These are phyloP conservation scores for Periphyllus acericola DNA, from an alignment of 2,888 invertebrate genomes.

Conservation along the genomic window DNA sequence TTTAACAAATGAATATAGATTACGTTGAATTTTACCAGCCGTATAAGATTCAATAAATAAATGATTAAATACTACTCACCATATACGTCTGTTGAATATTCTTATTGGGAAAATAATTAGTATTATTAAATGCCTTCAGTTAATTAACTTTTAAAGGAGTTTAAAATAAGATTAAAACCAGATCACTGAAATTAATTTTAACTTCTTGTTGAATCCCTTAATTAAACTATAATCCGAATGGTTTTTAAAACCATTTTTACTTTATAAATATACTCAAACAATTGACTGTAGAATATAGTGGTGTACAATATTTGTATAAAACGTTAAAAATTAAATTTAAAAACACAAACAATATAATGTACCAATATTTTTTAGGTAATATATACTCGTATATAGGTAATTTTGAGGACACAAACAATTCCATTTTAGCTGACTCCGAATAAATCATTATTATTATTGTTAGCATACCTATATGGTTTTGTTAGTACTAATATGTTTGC, in stretches of 20 bases:
- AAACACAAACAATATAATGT: neutral
- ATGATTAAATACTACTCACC: neutral
- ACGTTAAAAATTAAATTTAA: neutral
- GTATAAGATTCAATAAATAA: neutral
- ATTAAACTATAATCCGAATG: neutral
- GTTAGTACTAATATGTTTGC: neutral
- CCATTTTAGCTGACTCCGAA: conserved; percentile 3
- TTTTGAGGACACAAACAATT: neutral
- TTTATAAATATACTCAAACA: neutral
- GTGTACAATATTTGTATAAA: neutral
- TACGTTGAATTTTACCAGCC: neutral
- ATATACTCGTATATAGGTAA: too few relatives aligned
- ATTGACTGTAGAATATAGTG: neutral
- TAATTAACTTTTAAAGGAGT: neutral
- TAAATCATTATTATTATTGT: conserved; percentile 4
- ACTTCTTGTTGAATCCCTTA: neutral
- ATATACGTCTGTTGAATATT: neutral
- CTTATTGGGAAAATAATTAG: neutral
- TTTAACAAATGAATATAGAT: neutral
- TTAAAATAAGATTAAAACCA: neutral
- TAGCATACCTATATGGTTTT: neutral
- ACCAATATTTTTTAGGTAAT: neutral
- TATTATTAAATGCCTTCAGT: neutral
- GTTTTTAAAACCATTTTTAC: neutral
- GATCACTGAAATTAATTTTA: neutral